These are phyloP conservation scores for Phaonia tiefii DNA, from an alignment of 2,888 invertebrate genomes.

Conservation along the genomic window DNA sequence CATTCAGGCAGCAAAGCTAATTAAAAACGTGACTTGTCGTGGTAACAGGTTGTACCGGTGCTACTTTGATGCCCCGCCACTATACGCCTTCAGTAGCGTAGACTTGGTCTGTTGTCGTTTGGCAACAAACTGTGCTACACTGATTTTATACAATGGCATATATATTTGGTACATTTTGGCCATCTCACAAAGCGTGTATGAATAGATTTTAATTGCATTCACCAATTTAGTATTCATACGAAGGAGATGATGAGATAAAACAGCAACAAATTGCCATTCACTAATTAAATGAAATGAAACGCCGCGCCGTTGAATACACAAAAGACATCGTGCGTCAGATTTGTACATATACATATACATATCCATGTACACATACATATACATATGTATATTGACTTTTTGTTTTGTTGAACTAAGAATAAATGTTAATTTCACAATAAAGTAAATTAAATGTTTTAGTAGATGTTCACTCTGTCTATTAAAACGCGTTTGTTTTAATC, in stretches of 20 bases:
- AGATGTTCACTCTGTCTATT: not conserved
- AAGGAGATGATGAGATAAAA: not conserved
- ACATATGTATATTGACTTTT: too few species aligned
- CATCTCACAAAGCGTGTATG: not conserved
- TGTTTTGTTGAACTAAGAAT: too few species aligned
- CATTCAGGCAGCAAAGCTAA: conserved; percentile 52
- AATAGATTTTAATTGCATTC: not conserved
- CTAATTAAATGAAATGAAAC: conserved; percentile 16
- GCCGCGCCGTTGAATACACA: too few species aligned
- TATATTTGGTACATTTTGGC: not conserved
- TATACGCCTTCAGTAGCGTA: too few species aligned
- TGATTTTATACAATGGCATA: conserved; percentile 9
- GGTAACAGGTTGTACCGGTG: conserved; percentile 12
- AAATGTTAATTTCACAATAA: not conserved
- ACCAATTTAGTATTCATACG: not conserved
- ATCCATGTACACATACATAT: too few species aligned
- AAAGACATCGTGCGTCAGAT: too few species aligned
- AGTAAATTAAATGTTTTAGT: conserved; percentile 11
- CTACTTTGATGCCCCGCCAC: too few species aligned
- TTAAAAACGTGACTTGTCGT: conserved; percentile 65
- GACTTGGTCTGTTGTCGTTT: not conserved
- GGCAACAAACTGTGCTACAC: not conserved
- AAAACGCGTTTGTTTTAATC: conserved; percentile 5
- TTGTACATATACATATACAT: too few species aligned
- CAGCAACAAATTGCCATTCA: not conserved